Evolutionary conservation across 2,888 invertebrate species (phyloP), one percentile per base, ranked within the genome.

Genomic region (Eledone cirrhosa): DNA sequence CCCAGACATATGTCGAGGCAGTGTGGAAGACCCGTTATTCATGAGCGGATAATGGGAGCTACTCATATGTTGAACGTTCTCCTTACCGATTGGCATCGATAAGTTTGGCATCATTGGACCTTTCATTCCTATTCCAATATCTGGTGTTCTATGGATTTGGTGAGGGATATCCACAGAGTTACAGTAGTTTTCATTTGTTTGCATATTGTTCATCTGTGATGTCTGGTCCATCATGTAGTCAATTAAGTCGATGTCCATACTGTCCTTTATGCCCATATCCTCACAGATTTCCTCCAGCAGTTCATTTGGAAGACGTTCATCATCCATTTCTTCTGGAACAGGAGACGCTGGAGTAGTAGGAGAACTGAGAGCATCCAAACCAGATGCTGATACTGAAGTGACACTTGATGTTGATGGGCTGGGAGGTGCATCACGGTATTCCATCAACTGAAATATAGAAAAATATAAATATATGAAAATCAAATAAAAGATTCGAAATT

Each of bases 201-300:
- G 74, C 24, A 63, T 63, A 19, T 76, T 79, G 33, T 24, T 74
- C 79, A 77, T 77, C 19, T 77, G 77, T n/a, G 48, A 29, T 2
- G 74, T 74, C 24, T 79, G 77, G 48, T 79, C 79, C 88, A 88
- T 88, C 3, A 88, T 83, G 76, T 86, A 87, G 83, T 90, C 90
- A 65, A 89, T 88, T 82, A 90, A 87, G 83, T 90, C 90, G 75
- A 90, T 82, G 80, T 90, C 90, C 86, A 89, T 90, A 24, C 89
- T 88, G 80, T 90, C 90, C 82, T 90, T 89, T 85, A 90, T 89
- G 3, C 90, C 90, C 77, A 90, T 90, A 81, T 90, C 90, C 81
- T 88, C 87, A 83, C 89, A 90, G 77, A 90, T 89, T 84, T 90
- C 90, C 78, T 90, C 89, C 74, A 88, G 83, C 48, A 89, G 86